Evolutionary conservation across 1,140 invertebrate species (phyloP).

Genomic region (Scylla paramamosain): DNA sequence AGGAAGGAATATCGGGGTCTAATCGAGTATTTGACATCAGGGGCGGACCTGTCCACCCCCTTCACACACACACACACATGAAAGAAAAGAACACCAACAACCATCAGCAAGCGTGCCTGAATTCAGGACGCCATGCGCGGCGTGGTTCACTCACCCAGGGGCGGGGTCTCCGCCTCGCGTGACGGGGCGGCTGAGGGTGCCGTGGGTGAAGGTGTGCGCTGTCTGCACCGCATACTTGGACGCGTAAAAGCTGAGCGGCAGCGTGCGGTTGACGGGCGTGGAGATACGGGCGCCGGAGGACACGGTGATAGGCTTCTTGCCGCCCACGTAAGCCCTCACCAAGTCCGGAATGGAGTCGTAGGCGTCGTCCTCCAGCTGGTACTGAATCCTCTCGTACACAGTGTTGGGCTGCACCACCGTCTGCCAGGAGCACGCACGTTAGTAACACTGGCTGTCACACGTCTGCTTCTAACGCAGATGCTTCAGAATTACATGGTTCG

Average conservation of each 20-base stretch:
- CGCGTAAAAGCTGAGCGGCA: slow-evolving; percentile 86
- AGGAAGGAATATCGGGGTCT: too few species aligned
- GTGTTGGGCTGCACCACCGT: slow-evolving; percentile 92
- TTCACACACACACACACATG: too few species aligned
- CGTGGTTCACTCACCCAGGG: slow-evolving; percentile 58
- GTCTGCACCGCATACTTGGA: slow-evolving; percentile 82
- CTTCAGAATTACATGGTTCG: too few species aligned
- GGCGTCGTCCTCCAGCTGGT: slow-evolving; percentile 95
- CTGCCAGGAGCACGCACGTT: slow-evolving; percentile 80
- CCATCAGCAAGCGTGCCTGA: too few species aligned
- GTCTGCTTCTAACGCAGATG: neutral
- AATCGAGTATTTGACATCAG: too few species aligned
- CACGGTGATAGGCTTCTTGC: slow-evolving; percentile 90
- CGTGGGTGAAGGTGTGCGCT: slow-evolving; percentile 76
- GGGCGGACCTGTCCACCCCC: too few species aligned
- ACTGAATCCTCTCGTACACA: slow-evolving; percentile 94
- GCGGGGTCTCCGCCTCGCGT: slow-evolving; percentile 56
- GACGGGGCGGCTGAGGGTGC: slow-evolving; percentile 68
- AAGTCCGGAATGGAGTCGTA: slow-evolving; percentile 96
- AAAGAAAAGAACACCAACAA: too few species aligned
- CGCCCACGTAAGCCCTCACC: slow-evolving; percentile 96
- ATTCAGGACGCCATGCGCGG: too few species aligned
- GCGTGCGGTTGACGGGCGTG: slow-evolving; percentile 87
- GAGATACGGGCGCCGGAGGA: slow-evolving; percentile 93
- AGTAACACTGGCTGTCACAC: neutral